phyloP scores from a whole-genome alignment of 2,113 vertebrate species.

The Macaca nemestrina region DNA sequence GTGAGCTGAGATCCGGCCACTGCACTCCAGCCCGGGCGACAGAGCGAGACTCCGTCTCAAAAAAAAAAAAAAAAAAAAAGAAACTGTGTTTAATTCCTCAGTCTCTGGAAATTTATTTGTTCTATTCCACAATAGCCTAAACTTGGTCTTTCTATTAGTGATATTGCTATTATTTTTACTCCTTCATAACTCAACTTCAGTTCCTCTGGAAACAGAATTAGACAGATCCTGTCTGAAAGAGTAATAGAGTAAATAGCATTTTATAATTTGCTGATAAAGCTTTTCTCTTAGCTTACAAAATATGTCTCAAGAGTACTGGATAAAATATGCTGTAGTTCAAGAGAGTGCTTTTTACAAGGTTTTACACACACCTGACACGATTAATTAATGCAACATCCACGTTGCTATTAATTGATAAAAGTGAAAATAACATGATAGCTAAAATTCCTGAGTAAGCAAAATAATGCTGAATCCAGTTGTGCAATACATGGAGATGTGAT shows the following conservation, averaged over 20 bases:
- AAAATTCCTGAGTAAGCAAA: slow-evolving; percentile 36
- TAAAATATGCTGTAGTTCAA: slow-evolving; percentile 28
- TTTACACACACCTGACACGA: not conserved
- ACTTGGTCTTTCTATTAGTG: slow-evolving; percentile 22
- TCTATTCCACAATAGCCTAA: not conserved
- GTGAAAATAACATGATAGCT: not conserved
- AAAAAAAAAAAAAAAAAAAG: not conserved
- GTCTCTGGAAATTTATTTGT: slow-evolving; percentile 21
- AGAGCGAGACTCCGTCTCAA: too few relatives aligned
- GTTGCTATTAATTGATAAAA: slow-evolving; percentile 45
- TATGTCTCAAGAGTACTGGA: not conserved
- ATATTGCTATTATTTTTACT: slow-evolving; percentile 40
- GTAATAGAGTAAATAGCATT: slow-evolving; percentile 34
- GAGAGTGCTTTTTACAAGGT: not conserved
- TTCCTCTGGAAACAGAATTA: slow-evolving; percentile 37
- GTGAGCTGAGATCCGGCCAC: too few relatives aligned
- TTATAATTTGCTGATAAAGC: slow-evolving; percentile 49
- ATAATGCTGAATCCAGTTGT: not conserved
- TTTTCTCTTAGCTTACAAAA: slow-evolving; percentile 41
- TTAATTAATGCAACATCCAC: not conserved
- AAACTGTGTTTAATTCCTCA: slow-evolving; percentile 4
- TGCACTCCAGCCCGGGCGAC: too few relatives aligned
- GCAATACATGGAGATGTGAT: not conserved
- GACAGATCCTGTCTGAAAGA: slow-evolving; percentile 18
- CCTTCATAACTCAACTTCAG: slow-evolving; percentile 36